Conservation (phyloP, 2,797 vertebrate species). For the Chloroceryle amazona region DNA sequence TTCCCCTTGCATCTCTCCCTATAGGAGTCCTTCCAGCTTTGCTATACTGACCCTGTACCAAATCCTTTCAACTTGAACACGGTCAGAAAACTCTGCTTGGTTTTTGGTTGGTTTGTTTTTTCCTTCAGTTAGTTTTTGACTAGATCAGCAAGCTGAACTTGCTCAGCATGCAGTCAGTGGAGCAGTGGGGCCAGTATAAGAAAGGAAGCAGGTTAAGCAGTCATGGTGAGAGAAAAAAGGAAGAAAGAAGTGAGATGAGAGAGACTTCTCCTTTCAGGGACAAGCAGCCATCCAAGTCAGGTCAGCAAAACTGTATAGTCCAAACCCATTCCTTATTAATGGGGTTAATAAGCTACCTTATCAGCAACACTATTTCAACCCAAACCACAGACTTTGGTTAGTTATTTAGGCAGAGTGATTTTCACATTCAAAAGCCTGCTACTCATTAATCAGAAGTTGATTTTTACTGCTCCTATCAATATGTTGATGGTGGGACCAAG, state of each 20-base stretch:
- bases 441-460: background rate
- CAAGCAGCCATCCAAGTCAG: background rate
- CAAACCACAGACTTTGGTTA: background rate
- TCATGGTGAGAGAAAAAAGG: background rate
- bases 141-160: background rate
- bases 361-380: background rate
- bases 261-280: background rate
- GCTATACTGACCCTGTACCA: background rate
- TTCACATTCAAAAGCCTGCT: background rate
- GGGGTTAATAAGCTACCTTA: background rate
- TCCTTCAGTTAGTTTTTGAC: background rate
- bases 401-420: background rate
- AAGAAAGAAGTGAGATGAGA: background rate
- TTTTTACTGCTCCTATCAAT: background rate
- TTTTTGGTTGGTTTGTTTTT: background rate
- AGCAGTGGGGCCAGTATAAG: background rate
- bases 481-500: background rate
- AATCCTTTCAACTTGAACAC: background rate
- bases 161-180: background rate
- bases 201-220: background rate
- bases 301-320: background rate
- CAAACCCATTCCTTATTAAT: background rate
- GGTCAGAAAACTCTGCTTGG: background rate
- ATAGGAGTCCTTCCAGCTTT: background rate
- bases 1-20: background rate